These are phyloP conservation scores for Sylvilagus floridanus DNA, from an alignment of 2,797 vertebrate genomes.

Conservation along the genomic window DNA sequence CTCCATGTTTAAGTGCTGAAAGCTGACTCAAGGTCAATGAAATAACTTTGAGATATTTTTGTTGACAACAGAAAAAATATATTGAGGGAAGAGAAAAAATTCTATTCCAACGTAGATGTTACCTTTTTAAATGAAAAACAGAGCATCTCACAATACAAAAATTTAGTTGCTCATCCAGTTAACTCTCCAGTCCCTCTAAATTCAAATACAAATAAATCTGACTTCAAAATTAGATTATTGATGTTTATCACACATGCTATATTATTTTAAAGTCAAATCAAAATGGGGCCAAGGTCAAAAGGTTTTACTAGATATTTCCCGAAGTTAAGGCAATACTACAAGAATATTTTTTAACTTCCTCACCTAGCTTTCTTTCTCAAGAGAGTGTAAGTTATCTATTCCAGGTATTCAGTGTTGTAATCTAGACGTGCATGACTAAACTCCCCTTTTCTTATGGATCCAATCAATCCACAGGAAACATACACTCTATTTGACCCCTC, in stretches of 20 bases:
- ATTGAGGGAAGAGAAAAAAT: not conserved
- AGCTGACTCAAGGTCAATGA: not conserved
- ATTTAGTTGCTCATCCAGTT: not conserved
- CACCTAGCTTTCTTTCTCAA: not conserved
- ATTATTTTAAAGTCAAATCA: not conserved
- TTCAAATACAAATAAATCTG: not conserved
- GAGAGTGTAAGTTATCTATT: not conserved
- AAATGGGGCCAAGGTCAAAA: not conserved
- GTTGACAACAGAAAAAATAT: not conserved
- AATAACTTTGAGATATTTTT: slow-evolving; percentile 34
- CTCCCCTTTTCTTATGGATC: not conserved
- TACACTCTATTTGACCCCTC: not conserved
- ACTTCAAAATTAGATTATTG: not conserved
- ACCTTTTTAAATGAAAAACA: not conserved
- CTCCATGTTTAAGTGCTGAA: not conserved
- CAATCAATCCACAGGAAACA: not conserved
- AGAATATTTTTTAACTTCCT: not conserved
- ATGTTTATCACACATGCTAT: not conserved
- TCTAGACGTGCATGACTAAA: not conserved
- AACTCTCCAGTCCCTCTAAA: not conserved
- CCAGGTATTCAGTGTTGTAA: not conserved
- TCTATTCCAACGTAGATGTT: not conserved
- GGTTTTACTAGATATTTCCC: not conserved
- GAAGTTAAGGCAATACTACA: not conserved
- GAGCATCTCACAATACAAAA: not conserved